Percentiles rank a stretch among this genome's conserved stretches.
Conservation (phyloP, 2,113 vertebrate species). For the Carassius carassius region DNA sequence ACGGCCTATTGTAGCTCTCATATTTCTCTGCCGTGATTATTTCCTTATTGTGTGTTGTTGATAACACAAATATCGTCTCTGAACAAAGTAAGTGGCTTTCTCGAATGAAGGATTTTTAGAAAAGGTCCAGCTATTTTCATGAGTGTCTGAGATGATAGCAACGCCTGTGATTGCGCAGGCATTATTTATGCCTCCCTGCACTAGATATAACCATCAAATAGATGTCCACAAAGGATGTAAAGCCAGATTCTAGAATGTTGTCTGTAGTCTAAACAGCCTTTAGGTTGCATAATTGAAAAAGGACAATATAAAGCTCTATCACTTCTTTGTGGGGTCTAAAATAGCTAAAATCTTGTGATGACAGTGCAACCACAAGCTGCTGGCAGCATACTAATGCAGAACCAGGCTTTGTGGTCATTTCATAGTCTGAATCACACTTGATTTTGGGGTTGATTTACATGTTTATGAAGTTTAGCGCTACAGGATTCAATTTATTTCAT, state of each 20-base stretch:
- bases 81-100: constrained; percentile 20
- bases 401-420: constrained; percentile 65
- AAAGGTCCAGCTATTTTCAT: constrained; percentile 24
- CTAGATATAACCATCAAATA: constrained; percentile 64
- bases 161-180: constrained; percentile 33
- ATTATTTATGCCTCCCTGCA: constrained; percentile 48
- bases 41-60: constrained; percentile 15
- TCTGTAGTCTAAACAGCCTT: constrained; percentile 58
- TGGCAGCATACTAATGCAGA: constrained; percentile 68
- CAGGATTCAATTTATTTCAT: constrained; percentile 62
- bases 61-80: constrained; percentile 14
- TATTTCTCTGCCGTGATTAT: constrained; percentile 27
- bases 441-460: constrained; percentile 65
- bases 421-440: constrained; percentile 68
- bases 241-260: constrained; percentile 59
- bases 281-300: constrained; percentile 76
- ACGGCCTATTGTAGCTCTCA: constrained; percentile 11
- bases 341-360: constrained; percentile 74
- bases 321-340: constrained; percentile 74
- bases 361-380: constrained; percentile 66
- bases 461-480: constrained; percentile 65
- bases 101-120: not conserved
- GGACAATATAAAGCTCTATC: constrained; percentile 75
- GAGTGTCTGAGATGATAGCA: constrained; percentile 56
- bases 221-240: constrained; percentile 64